Evolutionary conservation across 2,888 invertebrate species (phyloP), one percentile per base, ranked within the genome.

Genomic region (Tribolium freemani): DNA sequence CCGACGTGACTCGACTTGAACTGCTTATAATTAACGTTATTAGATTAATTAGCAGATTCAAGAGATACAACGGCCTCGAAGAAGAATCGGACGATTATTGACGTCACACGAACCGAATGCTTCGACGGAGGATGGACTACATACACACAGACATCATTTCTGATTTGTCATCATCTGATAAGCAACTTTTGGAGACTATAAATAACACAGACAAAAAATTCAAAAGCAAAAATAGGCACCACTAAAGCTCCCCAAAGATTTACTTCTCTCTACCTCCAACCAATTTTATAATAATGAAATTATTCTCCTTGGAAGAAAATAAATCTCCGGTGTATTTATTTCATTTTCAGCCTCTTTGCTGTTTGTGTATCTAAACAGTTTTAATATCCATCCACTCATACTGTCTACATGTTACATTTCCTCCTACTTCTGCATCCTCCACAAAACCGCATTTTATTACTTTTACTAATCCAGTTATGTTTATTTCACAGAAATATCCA

Each of bases 1-100:
- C 13, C 60, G 53, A 75, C 73, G 73, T 73, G 75, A 73, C 75
- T 75, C 73, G 73, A 69, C 75, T 73, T 60, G 66, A 69, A 64
- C 66, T 68, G 70, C 56, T 72, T 74, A 21, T 67, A 74, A 76
- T 76, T 69, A 76, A 72, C 58, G 71, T 74, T 71, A 76, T 76
- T 76, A 74, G 72, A 57, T 71, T 72, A 74, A 76, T 76, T 76
- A 76, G 60, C 71, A 54, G 53, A 64, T 64, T 44, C 10, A 10
- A 58, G 57, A 63, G 63, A 63, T 63, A 63, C 31, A 38, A 63
- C 63, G 58, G 56, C 56, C 56, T 54, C 54, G 51, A 20, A 44
- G 13, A 44, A 20, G 45, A 9, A 8, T 48, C 45, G 45, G n/a
- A 48, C 48, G 10, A 11, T 16, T 48, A 46, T 38, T 38, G 58